A percentile compares a stretch with the other conserved stretches of the same genome.
Conservation (phyloP, 2,113 vertebrate species). For the Nestor notabilis region DNA sequence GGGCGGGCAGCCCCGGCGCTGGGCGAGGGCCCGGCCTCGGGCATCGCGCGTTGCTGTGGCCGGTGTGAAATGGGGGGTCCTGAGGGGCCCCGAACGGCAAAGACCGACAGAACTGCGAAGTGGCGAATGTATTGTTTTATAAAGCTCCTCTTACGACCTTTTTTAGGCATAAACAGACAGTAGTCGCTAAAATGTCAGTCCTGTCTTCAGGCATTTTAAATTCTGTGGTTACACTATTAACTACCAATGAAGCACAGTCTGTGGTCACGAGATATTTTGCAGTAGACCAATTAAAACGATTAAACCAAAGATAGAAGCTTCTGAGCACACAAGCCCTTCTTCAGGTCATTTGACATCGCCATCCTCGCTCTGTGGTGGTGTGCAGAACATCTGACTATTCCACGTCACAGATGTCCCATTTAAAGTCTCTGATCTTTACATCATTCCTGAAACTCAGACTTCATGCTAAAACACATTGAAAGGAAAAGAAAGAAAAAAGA, state of each 20-base stretch:
- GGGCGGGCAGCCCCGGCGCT: not conserved
- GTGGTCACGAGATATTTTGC: fast-evolving
- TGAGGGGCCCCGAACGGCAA: not conserved
- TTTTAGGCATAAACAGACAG: not conserved
- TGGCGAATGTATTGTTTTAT: not conserved
- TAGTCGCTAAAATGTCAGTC: not conserved
- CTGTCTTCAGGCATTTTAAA: not conserved
- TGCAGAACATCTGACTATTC: not conserved
- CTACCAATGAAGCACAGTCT: not conserved
- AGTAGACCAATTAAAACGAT: not conserved
- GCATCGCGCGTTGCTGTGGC: fast-evolving
- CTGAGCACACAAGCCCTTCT: not conserved
- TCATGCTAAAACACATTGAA: not conserved
- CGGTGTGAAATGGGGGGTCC: fast-evolving
- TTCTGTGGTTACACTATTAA: not conserved
- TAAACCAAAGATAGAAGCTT: not conserved
- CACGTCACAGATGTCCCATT: not conserved
- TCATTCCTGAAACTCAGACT: not conserved
- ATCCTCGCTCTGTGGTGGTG: not conserved
- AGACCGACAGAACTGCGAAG: fast-evolving
- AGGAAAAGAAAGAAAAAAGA: not conserved
- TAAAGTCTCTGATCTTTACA: not conserved
- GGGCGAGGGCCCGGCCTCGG: not conserved
- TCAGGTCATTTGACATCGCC: not conserved
- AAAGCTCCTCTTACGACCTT: not conserved